Percentiles rank a stretch among this genome's conserved stretches.
Evolutionary conservation across 1,140 invertebrate species (phyloP).

Genomic region (Bombus waltoni): DNA sequence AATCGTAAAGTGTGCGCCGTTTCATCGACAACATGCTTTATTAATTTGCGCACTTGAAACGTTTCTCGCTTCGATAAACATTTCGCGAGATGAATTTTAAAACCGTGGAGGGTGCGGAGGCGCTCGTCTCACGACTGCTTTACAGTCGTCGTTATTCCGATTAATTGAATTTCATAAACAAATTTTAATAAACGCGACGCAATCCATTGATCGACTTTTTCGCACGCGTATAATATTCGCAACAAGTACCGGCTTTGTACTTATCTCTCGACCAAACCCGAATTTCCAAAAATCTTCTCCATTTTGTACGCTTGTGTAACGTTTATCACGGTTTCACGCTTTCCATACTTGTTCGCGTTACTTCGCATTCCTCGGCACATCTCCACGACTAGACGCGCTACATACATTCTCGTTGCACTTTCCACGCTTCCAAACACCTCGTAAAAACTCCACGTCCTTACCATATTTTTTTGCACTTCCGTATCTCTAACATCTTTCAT

Average conservation of each 20-base stretch:
- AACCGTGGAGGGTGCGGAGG: neutral
- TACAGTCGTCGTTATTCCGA: neutral
- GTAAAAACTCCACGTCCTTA: neutral
- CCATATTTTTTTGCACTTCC: neutral
- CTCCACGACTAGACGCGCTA: neutral
- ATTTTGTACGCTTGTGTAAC: neutral
- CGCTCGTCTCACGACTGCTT: neutral
- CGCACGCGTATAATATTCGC: too few relatives aligned
- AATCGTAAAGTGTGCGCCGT: neutral
- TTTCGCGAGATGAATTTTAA: slow-evolving; percentile 24
- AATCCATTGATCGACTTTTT: neutral
- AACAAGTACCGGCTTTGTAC: neutral
- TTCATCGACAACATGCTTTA: slow-evolving; percentile 19
- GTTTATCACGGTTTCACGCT: neutral
- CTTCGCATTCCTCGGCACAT: neutral
- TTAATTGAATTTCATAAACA: neutral
- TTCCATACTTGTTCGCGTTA: neutral
- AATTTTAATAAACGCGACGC: slow-evolving; percentile 9
- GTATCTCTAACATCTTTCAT: neutral
- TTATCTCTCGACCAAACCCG: neutral
- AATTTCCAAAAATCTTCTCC: neutral
- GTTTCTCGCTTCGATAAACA: slow-evolving; percentile 28
- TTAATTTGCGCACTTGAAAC: slow-evolving; percentile 11
- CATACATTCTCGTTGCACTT: neutral
- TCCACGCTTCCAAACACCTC: neutral